Evolutionary conservation across 2,113 vertebrate genomes (phyloP), one percentile per base, ranked within the genome.

Genomic region (Tringa solitaria): DNA sequence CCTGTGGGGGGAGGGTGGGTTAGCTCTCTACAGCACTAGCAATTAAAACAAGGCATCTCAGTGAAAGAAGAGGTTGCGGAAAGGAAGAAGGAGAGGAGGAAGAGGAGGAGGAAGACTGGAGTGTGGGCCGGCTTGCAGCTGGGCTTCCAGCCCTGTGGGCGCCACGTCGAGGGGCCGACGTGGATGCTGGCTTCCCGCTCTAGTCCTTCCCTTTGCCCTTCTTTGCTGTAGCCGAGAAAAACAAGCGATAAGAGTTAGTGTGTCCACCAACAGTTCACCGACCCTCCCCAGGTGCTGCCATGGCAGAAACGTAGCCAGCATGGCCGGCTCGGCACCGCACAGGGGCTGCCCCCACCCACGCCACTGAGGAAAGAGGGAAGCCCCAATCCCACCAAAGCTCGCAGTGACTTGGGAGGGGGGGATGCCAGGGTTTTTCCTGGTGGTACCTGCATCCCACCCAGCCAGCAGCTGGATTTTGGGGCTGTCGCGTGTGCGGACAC

Each of bases 141-240:
- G 82, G 72, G 48, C 73, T 6, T 90, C 92, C 96, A 96, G 85
- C 68, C 89, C 51, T 4, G 11, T 51, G 89, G 87, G 92, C 84
- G 79, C 83, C 28, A 5, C 39, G 92, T 70, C 4, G 24, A 87
- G 75, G 76, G 73, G 73, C 43, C 0, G 12, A 23, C 2, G 77
- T 87, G 33, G 78, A 74, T 3, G n/a, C 22, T 60, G 53, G 50
- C 81, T 83, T 87, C 60, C 60, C 2, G 20, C 16, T 87, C 89
- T 98, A 98, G 81, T 98, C 98, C 95, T 98, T 99, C 65, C 98
- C 98, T 73, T 98, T 98, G 91, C 98, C 98, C 94, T 99, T 99
- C 95, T 98, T 99, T 92, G 98, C 98, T 99, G 98, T 80, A 72
- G 59, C 86, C 75, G 88, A 97, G 91, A 96, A 94, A 35, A 76